Evolutionary conservation across 2,888 invertebrate genomes (phyloP), one percentile per base, ranked within the genome.

Genomic region (Amphipyra berbera): DNA sequence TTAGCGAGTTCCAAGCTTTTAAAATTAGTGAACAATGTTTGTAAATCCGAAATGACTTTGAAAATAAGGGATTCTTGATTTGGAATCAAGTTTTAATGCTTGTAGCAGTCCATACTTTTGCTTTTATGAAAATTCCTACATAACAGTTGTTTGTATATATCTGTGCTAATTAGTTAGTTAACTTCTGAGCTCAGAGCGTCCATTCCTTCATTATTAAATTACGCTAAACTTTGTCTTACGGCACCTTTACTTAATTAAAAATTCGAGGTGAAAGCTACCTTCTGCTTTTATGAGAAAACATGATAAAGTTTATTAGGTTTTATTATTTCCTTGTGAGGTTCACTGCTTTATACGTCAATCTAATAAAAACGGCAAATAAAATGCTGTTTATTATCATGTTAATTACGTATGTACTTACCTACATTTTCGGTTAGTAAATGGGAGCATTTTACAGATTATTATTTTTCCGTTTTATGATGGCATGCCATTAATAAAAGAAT

Each of bases 241-340:
- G 54, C 59, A 67, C 65, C 63, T 67, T 68, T 61, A 68, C 61
- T 68, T 76, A 76, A 80, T 79, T 82, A 78, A 75, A 79, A 74
- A 76, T 66, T 61, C 64, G 57, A 53, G 54, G 64, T 57, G 57
- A 63, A 73, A 64, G 61, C 53, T 61, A 65, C 59, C 61, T 60
- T 66, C 64, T 57, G 46, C 58, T 68, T 72, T 71, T 46, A 67
- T 59, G 55, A 53, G 55, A 75, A 21, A 21, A 61, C 48, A 56
- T 55, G 56, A 64, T 63, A 59, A 42, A 63, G 35, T 68, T 68
- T 71, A 61, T 61, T 59, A 55, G 49, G 44, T 54, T 58, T 59
- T 52, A 52, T 60, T 48, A 62, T 63, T 76, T 59, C 48, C 57
- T 57, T 30, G 27, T 6, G 44, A 33, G 50, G 33, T 61, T 55